Percentiles rank a stretch among this genome's conserved stretches.
Conservation (phyloP, 2,888 invertebrate genomes). For the Chelonus formosanus region DNA sequence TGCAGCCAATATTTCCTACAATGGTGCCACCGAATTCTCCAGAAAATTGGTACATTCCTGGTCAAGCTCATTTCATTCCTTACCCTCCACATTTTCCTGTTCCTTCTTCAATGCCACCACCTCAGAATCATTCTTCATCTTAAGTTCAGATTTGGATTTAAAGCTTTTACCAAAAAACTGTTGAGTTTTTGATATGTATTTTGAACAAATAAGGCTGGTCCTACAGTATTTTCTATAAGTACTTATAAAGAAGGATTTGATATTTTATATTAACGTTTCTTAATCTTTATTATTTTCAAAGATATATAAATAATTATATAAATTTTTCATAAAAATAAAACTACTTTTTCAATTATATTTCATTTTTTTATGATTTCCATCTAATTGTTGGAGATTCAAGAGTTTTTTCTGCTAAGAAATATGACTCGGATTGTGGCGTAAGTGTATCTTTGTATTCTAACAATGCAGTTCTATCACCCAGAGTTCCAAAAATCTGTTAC, state of each 20-base stretch:
- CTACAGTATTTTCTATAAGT: background rate
- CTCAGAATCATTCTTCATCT: background rate
- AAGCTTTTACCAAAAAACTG: background rate
- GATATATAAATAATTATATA: background rate
- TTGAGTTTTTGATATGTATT: background rate
- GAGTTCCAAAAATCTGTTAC: conserved; percentile 65
- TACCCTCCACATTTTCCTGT: conserved; percentile 33
- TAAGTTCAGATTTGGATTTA: background rate
- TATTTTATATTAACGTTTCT: too few relatives aligned
- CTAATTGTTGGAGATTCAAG: conserved; percentile 66
- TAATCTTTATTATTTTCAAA: too few relatives aligned
- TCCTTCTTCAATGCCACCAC: background rate
- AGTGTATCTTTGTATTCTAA: conserved; percentile 72
- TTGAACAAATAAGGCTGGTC: conserved; percentile 2
- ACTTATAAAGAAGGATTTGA: too few relatives aligned
- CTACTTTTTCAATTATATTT: background rate
- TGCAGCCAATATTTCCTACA: conserved; percentile 38
- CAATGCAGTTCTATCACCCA: conserved; percentile 72
- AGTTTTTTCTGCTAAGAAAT: conserved; percentile 77
- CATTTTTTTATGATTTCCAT: conserved; percentile 47
- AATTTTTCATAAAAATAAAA: conserved; percentile 11
- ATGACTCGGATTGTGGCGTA: conserved; percentile 74
- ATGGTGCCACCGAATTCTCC: conserved; percentile 41
- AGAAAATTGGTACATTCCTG: conserved; percentile 55
- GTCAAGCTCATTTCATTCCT: conserved; percentile 49